Conservation (phyloP, 2,888 invertebrate species). For the Latrodectus elegans region DNA sequence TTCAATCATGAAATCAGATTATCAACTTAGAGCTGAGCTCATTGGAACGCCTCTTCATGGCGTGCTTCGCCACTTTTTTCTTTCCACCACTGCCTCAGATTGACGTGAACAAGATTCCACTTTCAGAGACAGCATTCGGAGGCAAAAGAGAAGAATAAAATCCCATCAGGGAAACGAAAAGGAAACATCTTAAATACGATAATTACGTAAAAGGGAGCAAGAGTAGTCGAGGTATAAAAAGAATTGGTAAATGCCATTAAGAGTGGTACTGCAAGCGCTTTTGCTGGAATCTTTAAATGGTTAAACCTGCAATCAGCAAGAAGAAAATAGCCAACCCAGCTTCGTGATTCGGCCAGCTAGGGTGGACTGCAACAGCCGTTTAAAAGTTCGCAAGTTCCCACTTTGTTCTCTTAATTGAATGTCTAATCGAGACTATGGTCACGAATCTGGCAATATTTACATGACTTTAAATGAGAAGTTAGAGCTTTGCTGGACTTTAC, state of each 20-base stretch:
- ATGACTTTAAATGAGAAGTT: constrained; percentile 9
- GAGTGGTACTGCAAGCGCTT: constrained; percentile 21
- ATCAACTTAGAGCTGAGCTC: constrained; percentile 19
- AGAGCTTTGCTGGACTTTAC: neutral
- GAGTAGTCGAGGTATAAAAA: constrained; percentile 37
- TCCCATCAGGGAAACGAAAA: constrained; percentile 5
- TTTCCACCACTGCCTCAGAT: constrained; percentile 25
- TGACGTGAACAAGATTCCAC: constrained; percentile 55
- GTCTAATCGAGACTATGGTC: constrained; percentile 49
- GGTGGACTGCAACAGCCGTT: constrained; percentile 33
- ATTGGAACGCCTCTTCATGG: constrained; percentile 35
- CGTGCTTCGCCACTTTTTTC: constrained; percentile 36
- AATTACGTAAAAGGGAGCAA: constrained; percentile 60
- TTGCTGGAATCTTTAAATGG: constrained; percentile 43
- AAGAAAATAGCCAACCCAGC: constrained; percentile 42
- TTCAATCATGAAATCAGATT: constrained; percentile 28
- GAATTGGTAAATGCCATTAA: constrained; percentile 56
- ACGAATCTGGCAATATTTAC: constrained; percentile 46
- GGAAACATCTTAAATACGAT: constrained; percentile 55
- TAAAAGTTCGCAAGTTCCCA: constrained; percentile 57
- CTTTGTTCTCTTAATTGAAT: constrained; percentile 61
- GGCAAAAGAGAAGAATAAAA: neutral
- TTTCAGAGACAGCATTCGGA: constrained; percentile 1
- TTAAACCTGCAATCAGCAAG: constrained; percentile 59
- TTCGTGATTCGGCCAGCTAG: constrained; percentile 31